Conservation (phyloP, 2,113 vertebrate genomes). For the Labeo catla region DNA sequence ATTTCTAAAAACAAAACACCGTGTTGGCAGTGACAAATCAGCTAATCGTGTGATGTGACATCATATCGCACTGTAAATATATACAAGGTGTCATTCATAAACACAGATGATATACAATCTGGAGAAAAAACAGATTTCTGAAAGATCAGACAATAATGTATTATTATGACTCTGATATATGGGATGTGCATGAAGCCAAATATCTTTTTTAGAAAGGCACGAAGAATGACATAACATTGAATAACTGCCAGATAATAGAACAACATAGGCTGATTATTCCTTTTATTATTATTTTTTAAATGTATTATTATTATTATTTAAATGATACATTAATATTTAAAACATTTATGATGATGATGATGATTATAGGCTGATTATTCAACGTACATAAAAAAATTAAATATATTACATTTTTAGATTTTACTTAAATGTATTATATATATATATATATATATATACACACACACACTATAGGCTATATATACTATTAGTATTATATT, state of each 20-base stretch:
- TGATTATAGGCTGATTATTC: too few relatives aligned
- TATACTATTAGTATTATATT: too few relatives aligned
- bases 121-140: background rate
- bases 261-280: background rate
- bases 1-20: background rate
- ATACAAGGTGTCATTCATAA: conserved; percentile 5
- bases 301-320: background rate
- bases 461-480: too few relatives aligned
- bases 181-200: background rate
- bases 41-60: background rate
- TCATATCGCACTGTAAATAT: conserved; percentile 30
- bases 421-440: too few relatives aligned
- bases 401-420: too few relatives aligned
- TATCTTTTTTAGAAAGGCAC: background rate
- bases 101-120: conserved; percentile 19
- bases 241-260: background rate
- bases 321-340: background rate
- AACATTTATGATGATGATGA: too few relatives aligned
- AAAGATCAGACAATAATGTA: conserved; percentile 9
- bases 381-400: too few relatives aligned
- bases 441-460: too few relatives aligned
- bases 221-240: background rate
- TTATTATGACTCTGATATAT: background rate
- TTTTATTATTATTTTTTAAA: too few relatives aligned
- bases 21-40: conserved; percentile 9